These are phyloP conservation scores for Pseudorhombus dupliciocellatus DNA, from an alignment of 2,113 vertebrate genomes.

Conservation along the genomic window DNA sequence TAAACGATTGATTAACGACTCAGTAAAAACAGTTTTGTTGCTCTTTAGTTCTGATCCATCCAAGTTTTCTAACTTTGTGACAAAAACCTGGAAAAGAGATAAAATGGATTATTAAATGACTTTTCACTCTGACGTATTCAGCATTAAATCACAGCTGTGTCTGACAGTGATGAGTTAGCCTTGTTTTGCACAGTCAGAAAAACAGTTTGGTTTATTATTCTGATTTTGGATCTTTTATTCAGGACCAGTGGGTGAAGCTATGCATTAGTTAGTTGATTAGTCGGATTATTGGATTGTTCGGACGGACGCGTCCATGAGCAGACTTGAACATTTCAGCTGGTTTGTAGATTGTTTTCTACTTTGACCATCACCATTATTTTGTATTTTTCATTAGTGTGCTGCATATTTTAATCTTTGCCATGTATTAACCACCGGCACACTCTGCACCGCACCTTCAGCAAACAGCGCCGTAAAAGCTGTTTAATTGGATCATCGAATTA, in stretches of 20 bases:
- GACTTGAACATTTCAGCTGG: neutral
- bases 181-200: neutral
- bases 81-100: neutral
- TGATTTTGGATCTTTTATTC: too few relatives aligned
- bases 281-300: too few relatives aligned
- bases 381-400: neutral
- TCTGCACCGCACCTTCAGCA: too few relatives aligned
- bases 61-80: neutral
- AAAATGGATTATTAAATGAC: neutral
- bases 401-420: too few relatives aligned
- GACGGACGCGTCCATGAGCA: too few relatives aligned
- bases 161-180: neutral
- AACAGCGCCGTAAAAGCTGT: too few relatives aligned
- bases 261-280: too few relatives aligned
- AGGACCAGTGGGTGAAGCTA: too few relatives aligned
- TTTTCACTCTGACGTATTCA: neutral
- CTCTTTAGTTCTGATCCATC: neutral
- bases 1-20: neutral
- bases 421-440: too few relatives aligned
- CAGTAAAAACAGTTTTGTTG: neutral
- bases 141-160: neutral
- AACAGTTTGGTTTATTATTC: neutral
- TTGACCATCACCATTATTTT: too few relatives aligned
- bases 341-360: neutral
- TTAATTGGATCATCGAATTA: too few relatives aligned